Percentiles rank a stretch among this genome's conserved stretches.
phyloP scores from a whole-genome alignment of 1,140 invertebrate species.

The Plectus sambesii region DNA sequence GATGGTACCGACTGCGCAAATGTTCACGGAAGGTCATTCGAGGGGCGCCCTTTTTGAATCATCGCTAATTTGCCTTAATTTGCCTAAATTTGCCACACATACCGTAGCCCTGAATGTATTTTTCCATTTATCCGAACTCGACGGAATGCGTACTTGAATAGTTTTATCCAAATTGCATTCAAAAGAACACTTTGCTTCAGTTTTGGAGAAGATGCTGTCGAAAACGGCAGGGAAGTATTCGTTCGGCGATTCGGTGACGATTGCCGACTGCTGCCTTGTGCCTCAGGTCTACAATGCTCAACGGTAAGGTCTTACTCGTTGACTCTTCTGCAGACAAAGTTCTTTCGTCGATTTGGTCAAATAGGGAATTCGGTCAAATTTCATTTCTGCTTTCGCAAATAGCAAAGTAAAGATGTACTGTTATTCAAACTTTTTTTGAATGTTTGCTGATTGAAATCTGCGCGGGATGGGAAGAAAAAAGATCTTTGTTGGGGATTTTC shows the following conservation, averaged over 20 bases:
- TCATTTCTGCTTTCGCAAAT: too few species aligned
- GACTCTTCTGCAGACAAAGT: too few species aligned
- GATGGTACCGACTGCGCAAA: neutral
- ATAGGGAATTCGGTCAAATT: too few species aligned
- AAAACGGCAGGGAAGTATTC: slow-evolving; percentile 79
- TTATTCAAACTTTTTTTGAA: too few species aligned
- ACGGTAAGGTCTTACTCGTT: slow-evolving; percentile 54
- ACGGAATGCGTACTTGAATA: too few species aligned
- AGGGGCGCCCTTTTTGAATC: neutral
- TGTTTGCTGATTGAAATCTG: too few species aligned
- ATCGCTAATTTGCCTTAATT: neutral
- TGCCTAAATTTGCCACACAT: neutral
- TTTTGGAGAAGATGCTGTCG: slow-evolving; percentile 72
- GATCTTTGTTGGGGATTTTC: too few species aligned
- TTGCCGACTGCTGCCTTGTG: slow-evolving; percentile 86
- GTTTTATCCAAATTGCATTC: too few species aligned
- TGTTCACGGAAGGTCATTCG: neutral
- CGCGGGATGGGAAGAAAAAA: neutral
- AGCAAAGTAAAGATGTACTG: too few species aligned
- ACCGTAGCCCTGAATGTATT: neutral
- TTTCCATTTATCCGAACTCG: slow-evolving; percentile 33
- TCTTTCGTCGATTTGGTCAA: too few species aligned
- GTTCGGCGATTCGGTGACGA: slow-evolving; percentile 75
- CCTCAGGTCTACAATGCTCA: slow-evolving; percentile 82
- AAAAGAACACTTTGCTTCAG: too few species aligned